Conservation (phyloP, 2,113 vertebrate species). For the Falco punctatus region DNA sequence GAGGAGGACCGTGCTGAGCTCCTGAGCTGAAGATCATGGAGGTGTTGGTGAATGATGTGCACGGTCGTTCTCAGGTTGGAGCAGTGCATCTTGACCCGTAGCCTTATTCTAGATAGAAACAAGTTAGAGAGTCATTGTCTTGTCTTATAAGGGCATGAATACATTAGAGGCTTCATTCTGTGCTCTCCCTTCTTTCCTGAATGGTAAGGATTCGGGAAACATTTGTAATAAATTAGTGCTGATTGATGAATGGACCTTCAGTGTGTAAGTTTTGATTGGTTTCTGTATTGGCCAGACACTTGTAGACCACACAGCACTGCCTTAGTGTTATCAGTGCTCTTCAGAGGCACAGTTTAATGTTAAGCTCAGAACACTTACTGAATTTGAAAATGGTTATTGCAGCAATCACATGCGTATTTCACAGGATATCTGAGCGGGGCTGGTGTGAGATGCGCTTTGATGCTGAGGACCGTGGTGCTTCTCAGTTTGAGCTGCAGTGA, state of each 20-base stretch:
- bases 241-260: not conserved
- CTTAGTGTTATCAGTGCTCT: too few relatives aligned
- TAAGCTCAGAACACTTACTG: not conserved
- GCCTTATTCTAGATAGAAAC: accelerated
- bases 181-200: not conserved
- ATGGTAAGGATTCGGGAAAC: accelerated
- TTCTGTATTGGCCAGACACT: not conserved
- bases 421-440: not conserved
- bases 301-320: accelerated
- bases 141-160: not conserved
- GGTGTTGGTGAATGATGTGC: accelerated
- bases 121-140: too few relatives aligned
- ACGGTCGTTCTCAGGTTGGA: accelerated
- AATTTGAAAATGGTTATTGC: not conserved
- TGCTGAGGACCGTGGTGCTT: not conserved
- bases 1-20: not conserved
- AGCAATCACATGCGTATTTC: accelerated
- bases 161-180: not conserved
- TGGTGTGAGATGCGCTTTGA: not conserved
- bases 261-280: not conserved
- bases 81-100: not conserved
- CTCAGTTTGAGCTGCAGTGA: not conserved
- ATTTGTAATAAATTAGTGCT: accelerated
- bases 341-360: not conserved
- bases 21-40: too few relatives aligned